Base-by-base conservation (phyloP, 2,888 invertebrate species). In the Macroteleia sp. region DNA sequence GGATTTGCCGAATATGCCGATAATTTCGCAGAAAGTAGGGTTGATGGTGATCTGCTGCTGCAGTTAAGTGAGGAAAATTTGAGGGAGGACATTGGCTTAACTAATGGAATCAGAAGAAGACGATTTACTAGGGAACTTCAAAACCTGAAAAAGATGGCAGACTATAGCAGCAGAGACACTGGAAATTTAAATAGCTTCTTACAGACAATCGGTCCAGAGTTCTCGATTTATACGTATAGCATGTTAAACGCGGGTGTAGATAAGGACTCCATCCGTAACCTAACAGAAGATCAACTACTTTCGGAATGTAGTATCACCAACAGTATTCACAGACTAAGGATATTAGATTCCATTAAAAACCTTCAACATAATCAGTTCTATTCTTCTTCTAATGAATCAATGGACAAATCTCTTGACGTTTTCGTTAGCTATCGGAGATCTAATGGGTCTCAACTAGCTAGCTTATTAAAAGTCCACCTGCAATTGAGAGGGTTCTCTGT, bases 381-480 rank as follows among this genome's bases (percentile, higher is more conserved):
- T 42, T 86, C 88, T 0, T 87, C 82, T 64, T 89, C 87, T 6
- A 84, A 95, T 88, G 96, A 96, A 85, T 96, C 94, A 84, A 94
- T 95, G 89, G 96, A 97, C 88, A 98, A 98, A 91, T 96, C 96
- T 50, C 93, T 99, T 82, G 99, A 99, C 91, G 99, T 99, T 0
- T 99, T 99, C 92, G 98, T 99, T 84, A 99, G 99, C 92, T 99
- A 99, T 90, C 93, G 99, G 83, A 93, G 99, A 88, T 98, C 98
- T 4, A 99, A 98, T 89, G 99, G 99, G 59, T 99, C 98, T 2
- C 99, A 99, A 91, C 92, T 99, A 86, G 99, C 99, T 79, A 97
- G 97, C 93, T 93, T 97, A 85, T 93, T 99, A 81, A 99, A 99
- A 93, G 99, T 99, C 30, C 99, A 99, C 89, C 94, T 99, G 52